Conservation (phyloP, 2,888 invertebrate species). For the Escarpia spicata region DNA sequence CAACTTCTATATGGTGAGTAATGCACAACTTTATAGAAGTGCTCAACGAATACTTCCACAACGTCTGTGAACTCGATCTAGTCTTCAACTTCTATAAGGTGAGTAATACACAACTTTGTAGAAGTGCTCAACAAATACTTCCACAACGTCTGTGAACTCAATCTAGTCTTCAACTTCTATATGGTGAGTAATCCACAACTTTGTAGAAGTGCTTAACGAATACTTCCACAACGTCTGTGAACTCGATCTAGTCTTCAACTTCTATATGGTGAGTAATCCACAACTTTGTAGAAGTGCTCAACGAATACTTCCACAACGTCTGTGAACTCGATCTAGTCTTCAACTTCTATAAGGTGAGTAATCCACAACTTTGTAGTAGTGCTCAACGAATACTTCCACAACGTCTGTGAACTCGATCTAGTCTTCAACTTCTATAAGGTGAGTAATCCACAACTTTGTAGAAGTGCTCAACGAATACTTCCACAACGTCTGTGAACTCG, state of each 20-base stretch:
- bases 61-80: conserved; percentile 98
- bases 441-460: conserved; percentile 88
- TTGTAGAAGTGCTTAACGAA: conserved; percentile 98
- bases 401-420: conserved; percentile 98
- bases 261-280: conserved; percentile 88
- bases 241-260: conserved; percentile 98
- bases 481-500: conserved; percentile 99
- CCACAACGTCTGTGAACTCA: conserved; percentile 99
- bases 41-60: conserved; percentile 99
- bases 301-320: conserved; percentile 99
- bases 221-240: conserved; percentile 99
- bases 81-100: conserved; percentile 99
- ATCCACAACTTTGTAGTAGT: conserved; percentile 98
- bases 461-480: conserved; percentile 99
- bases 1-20: conserved; percentile 92
- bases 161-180: conserved; percentile 99
- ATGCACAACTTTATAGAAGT: conserved; percentile 99
- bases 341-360: conserved; percentile 92
- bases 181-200: conserved; percentile 88
- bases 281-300: conserved; percentile 98
- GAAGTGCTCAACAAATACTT: conserved; percentile 99
- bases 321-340: conserved; percentile 99
- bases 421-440: conserved; percentile 99
- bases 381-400: conserved; percentile 99
- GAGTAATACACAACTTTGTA: conserved; percentile 94